Evolutionary conservation across 2,797 vertebrate genomes (phyloP).

Genomic region (Tokudaia tokunoshimensis): DNA sequence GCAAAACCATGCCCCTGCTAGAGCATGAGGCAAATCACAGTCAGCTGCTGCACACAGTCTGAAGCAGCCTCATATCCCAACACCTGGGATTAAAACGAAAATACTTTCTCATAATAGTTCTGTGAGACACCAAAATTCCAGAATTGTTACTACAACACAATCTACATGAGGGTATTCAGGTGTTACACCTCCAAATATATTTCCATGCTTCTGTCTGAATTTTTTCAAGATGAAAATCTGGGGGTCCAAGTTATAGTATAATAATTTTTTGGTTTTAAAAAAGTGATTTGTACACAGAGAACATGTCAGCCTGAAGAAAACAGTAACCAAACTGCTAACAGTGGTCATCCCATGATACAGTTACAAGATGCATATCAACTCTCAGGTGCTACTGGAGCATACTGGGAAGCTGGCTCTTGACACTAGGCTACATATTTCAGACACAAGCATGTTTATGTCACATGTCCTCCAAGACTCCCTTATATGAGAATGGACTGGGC

Average conservation of each 20-base stretch:
- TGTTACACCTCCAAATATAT: background rate
- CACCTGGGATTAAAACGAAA: background rate
- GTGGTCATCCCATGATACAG: background rate
- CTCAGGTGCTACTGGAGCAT: background rate
- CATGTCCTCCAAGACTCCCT: background rate
- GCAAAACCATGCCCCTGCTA: background rate
- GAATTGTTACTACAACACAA: background rate
- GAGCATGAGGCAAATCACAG: background rate
- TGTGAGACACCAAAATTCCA: background rate
- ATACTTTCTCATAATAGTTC: background rate
- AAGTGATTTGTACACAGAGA: constrained; percentile 26
- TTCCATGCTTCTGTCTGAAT: constrained; percentile 22
- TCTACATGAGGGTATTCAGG: background rate
- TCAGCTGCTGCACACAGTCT: background rate
- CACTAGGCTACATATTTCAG: background rate
- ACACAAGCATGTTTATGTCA: background rate
- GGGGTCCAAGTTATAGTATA: background rate
- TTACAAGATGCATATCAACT: background rate
- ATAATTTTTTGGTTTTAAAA: constrained; percentile 24
- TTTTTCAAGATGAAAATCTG: constrained; percentile 43
- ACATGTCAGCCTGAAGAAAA: constrained; percentile 11
- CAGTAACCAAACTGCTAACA: background rate
- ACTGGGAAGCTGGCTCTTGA: background rate
- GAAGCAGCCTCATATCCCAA: background rate
- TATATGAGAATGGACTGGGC: background rate